Conservation (phyloP, 2,888 invertebrate species). For the Caenorhabditis panamensis region DNA sequence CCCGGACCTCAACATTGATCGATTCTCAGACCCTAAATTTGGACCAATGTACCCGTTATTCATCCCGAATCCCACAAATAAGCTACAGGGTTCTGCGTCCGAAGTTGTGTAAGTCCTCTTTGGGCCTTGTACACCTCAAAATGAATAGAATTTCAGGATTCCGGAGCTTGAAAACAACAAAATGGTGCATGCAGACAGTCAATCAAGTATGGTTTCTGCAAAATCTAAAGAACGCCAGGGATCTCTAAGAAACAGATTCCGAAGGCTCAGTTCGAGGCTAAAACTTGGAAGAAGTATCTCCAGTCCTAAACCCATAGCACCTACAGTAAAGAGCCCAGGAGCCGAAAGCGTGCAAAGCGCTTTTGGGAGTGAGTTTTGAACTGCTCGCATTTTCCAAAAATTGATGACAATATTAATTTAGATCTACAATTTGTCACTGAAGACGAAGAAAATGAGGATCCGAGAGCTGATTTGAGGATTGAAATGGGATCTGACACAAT, state of each 20-base stretch:
- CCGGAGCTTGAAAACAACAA: slow-evolving; percentile 18
- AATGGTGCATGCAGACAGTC: slow-evolving; percentile 50
- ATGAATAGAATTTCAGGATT: slow-evolving; percentile 42
- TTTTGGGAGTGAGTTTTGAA: slow-evolving; percentile 24
- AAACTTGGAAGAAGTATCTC: slow-evolving; percentile 40
- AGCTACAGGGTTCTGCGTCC: slow-evolving; percentile 60
- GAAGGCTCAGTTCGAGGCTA: slow-evolving; percentile 33
- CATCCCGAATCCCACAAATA: slow-evolving; percentile 25
- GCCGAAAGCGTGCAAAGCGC: slow-evolving; percentile 39
- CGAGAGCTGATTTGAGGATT: slow-evolving; percentile 30
- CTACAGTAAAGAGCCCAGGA: slow-evolving; percentile 27
- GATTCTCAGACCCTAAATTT: slow-evolving; percentile 61
- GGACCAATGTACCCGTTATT: slow-evolving; percentile 49
- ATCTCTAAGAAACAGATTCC: slow-evolving; percentile 48
- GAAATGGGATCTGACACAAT: slow-evolving; percentile 32
- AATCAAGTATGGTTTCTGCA: slow-evolving; percentile 9
- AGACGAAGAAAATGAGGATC: slow-evolving; percentile 48
- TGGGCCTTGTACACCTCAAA: background rate
- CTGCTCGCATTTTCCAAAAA: background rate
- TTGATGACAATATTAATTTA: slow-evolving; percentile 4
- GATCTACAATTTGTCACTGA: slow-evolving; percentile 35
- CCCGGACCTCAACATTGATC: slow-evolving; percentile 62
- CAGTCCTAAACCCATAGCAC: slow-evolving; percentile 5
- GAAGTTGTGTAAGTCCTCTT: slow-evolving; percentile 56
- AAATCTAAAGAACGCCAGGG: background rate